A percentile compares a stretch with the other conserved stretches of the same genome.
These are phyloP conservation scores for Marronus borbonicus DNA, from an alignment of 2,888 invertebrate species.

Conservation along the genomic window DNA sequence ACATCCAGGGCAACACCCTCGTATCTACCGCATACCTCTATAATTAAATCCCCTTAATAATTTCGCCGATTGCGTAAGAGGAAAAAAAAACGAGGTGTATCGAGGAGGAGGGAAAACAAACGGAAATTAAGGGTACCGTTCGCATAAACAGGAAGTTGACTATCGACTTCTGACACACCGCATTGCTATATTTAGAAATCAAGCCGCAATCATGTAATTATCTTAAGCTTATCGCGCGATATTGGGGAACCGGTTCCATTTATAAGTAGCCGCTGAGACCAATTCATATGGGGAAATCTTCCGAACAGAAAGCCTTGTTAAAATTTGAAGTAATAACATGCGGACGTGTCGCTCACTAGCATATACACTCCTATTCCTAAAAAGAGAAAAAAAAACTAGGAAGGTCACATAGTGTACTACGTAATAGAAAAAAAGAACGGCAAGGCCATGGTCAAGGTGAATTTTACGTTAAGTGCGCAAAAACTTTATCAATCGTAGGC, in stretches of 20 bases:
- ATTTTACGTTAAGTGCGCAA: conserved; percentile 45
- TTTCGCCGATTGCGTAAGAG: conserved; percentile 36
- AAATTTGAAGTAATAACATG: not conserved
- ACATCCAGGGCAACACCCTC: not conserved
- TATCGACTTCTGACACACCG: conserved; percentile 49
- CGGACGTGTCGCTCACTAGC: not conserved
- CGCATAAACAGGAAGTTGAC: conserved; percentile 49
- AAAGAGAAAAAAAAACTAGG: not conserved
- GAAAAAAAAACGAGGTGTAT: not conserved
- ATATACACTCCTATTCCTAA: too few relatives aligned
- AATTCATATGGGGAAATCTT: conserved; percentile 2
- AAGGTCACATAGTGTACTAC: conserved; percentile 23
- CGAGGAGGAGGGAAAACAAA: conserved; percentile 15
- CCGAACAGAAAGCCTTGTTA: not conserved
- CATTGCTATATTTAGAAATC: conserved; percentile 47
- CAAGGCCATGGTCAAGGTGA: conserved; percentile 48
- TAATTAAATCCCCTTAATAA: conserved; percentile 38
- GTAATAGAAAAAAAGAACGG: conserved; percentile 23
- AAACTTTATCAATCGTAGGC: conserved; percentile 39
- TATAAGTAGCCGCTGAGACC: not conserved
- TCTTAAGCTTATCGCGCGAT: conserved; percentile 30
- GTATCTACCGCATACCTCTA: not conserved
- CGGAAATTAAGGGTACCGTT: conserved; percentile 51
- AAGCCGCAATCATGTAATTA: conserved; percentile 17
- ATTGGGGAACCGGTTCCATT: not conserved